phyloP scores from a whole-genome alignment of 2,113 vertebrate genomes.

The cattle (Bos taurus) region ARS-UCD2.0 NC_037328.1:112152001-112152500 shows the following conservation, averaged over 20 bases:
- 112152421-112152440: neutral
- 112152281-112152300: neutral
- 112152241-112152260: neutral
- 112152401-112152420: neutral
- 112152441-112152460: neutral
- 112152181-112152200: fast-evolving
- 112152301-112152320: neutral
- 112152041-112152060: neutral
- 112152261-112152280: neutral
- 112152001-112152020: neutral
- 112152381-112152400: neutral
- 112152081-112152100: neutral
- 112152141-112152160: neutral
- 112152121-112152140: neutral
- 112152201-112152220: neutral
- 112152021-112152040: neutral
- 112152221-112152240: neutral
- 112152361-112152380: neutral
- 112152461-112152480: no score
- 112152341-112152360: neutral
- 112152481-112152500: no score
- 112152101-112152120: neutral
- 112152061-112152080: neutral
- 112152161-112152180: neutral
- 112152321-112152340: neutral